Base-by-base conservation (phyloP, 2,888 invertebrate genomes). In the Chirona hameri region DNA sequence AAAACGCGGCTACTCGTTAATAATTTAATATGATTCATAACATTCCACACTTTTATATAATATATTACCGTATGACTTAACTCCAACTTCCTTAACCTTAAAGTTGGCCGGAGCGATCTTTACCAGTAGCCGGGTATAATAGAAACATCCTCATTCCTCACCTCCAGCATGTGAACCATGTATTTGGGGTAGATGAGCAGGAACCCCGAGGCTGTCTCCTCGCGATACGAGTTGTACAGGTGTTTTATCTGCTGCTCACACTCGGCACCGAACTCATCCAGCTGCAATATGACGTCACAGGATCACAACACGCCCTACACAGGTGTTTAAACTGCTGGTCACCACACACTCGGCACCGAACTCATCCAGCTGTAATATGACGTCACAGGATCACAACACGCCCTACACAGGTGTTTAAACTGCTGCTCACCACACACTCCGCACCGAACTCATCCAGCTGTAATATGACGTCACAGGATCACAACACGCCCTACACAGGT, bases 161-260 rank as follows among this genome's bases (percentile, higher is more conserved):
- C 76, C 76, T 76, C 76, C 12, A 76, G 76, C 18, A 76, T 46
- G 12, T 76, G 76, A 9, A 76, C 24, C 76, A 76, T 76, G 24
- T 31, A 46, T 4, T n/a, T 39, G 1, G 76, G 76, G 76, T 76
- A 76, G 76, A 76, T 76, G 24, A 76, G 24, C 5, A 76, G 76
- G 10, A 76, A 46, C 10, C 76, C 76, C 1, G 76, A 76, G 10
- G 76, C 76, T 4, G 76, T 46, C 76, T 76, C 76, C 46, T 76
- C 76, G 2, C 76, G 46, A 24, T 76, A 76, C 39, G 21, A 24
- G 76, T 10, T 76, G 76, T 76, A 46, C 10, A 76, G 39, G 2
- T 46, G 76, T 24, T 39, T 18, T 10, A 76, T 76, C 46, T 76
- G 76, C 39, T n/a, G 76, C 46, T 76, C 76, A 76, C 76, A 76